Conservation (phyloP, 2,797 vertebrate genomes). For the Coranthus polyacanthus region DNA sequence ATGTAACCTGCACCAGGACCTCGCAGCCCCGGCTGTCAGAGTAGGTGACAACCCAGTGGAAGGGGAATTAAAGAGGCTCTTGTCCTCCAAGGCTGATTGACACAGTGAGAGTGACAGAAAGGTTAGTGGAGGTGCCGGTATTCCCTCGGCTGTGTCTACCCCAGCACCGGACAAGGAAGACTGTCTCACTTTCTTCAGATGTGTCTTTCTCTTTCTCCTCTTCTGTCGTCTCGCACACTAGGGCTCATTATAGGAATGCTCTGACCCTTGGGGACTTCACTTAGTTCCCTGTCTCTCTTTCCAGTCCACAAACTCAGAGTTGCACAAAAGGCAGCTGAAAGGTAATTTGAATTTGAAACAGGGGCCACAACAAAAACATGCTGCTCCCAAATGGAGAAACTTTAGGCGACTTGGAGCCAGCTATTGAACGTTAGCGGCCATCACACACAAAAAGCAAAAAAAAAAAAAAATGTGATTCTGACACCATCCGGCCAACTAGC, state of each 20-base stretch:
- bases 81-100: constrained; percentile 71
- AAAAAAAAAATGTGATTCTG: constrained; percentile 65
- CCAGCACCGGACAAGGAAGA: constrained; percentile 48
- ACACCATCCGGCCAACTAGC: constrained; percentile 59
- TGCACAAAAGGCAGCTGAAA: constrained; percentile 84
- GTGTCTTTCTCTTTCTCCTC: constrained; percentile 31
- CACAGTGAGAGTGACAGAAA: constrained; percentile 57
- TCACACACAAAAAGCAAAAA: constrained; percentile 13
- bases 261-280: constrained; percentile 80
- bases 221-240: constrained; percentile 41
- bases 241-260: constrained; percentile 76
- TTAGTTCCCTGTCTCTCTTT: constrained; percentile 79
- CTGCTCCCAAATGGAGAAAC: constrained; percentile 68
- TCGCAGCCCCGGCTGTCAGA: constrained; percentile 49
- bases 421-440: constrained; percentile 51
- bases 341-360: constrained; percentile 88
- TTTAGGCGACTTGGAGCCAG: constrained; percentile 65
- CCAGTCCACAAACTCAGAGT: constrained; percentile 82
- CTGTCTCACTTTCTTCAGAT: constrained; percentile 65
- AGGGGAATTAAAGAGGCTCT: constrained; percentile 68
- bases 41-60: constrained; percentile 48
- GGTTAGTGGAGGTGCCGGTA: constrained; percentile 64
- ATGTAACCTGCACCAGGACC: constrained; percentile 59
- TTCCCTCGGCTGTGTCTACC: constrained; percentile 65
- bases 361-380: constrained; percentile 75